Evolutionary conservation across 2,113 vertebrate species (phyloP).

Genomic region (Bubalus kerabau): DNA sequence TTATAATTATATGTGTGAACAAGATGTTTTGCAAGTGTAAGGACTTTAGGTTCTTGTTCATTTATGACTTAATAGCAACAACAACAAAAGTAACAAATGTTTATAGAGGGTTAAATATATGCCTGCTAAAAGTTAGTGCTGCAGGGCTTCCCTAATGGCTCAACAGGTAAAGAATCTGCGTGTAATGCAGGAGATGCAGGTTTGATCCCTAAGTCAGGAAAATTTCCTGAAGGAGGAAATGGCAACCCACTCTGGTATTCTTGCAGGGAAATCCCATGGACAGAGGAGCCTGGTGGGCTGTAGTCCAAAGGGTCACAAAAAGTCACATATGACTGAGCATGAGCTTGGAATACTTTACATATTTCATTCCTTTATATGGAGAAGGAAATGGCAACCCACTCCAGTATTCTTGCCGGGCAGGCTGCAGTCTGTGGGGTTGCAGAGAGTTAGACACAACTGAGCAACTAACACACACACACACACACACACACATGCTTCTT

Average conservation of each 20-base stretch:
- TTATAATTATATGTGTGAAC: not conserved
- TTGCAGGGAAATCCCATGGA: not conserved
- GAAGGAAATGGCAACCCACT: not conserved
- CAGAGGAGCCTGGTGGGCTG: not conserved
- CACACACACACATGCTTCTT: not conserved
- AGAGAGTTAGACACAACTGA: not conserved
- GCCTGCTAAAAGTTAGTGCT: not conserved
- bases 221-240: not conserved
- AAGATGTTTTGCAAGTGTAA: not conserved
- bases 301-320: not conserved
- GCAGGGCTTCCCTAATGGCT: not conserved
- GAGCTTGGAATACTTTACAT: not conserved
- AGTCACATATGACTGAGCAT: not conserved
- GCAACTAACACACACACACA: not conserved
- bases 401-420: not conserved
- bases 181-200: not conserved
- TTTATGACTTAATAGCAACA: not conserved
- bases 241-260: not conserved
- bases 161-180: not conserved
- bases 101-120: not conserved
- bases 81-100: not conserved
- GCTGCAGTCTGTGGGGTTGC: not conserved
- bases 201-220: not conserved
- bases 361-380: not conserved
- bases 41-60: conserved; percentile 1